Percentiles rank a stretch among this genome's conserved stretches.
These are phyloP conservation scores for Hydriomena furcata DNA, from an alignment of 2,888 invertebrate species.

Conservation along the genomic window DNA sequence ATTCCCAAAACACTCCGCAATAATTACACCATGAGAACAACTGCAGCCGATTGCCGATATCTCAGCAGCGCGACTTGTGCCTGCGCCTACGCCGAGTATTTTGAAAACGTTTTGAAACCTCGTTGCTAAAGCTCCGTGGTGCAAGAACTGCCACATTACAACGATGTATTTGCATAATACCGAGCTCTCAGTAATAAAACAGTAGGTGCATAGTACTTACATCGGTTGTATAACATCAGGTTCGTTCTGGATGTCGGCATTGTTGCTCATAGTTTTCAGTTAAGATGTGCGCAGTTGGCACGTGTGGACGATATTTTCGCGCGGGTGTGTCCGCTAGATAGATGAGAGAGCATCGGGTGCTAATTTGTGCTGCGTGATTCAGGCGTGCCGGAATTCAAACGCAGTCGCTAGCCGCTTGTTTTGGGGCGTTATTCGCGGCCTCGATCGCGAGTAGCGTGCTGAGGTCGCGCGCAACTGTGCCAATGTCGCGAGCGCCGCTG, in stretches of 20 bases:
- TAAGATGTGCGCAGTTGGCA: slow-evolving; percentile 53
- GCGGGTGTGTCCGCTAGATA: slow-evolving; percentile 58
- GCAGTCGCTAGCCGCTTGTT: slow-evolving; percentile 61
- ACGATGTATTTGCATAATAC: slow-evolving; percentile 78
- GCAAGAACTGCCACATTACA: slow-evolving; percentile 75
- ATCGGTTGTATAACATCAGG: slow-evolving; percentile 63
- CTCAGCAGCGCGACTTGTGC: slow-evolving; percentile 49
- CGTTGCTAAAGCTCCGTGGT: slow-evolving; percentile 77
- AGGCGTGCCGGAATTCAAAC: slow-evolving; percentile 74
- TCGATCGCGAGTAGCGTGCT: slow-evolving; percentile 66
- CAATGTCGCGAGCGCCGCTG: slow-evolving; percentile 70
- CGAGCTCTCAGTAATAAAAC: slow-evolving; percentile 65
- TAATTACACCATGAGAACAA: slow-evolving; percentile 41
- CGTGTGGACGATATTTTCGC: slow-evolving; percentile 49
- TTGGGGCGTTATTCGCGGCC: slow-evolving; percentile 76
- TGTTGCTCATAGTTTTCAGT: slow-evolving; percentile 31
- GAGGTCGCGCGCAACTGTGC: slow-evolving; percentile 80
- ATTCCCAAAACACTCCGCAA: slow-evolving; percentile 50
- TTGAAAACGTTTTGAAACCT: slow-evolving; percentile 80
- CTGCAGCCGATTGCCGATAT: slow-evolving; percentile 49
- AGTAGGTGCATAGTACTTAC: no score
- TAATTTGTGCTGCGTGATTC: slow-evolving; percentile 68
- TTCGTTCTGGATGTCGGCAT: slow-evolving; percentile 39
- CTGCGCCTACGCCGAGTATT: slow-evolving; percentile 67
- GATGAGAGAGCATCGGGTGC: slow-evolving; percentile 56